phyloP scores from a whole-genome alignment of 1,140 invertebrate genomes.

The Polypedilum vanderplanki region DNA sequence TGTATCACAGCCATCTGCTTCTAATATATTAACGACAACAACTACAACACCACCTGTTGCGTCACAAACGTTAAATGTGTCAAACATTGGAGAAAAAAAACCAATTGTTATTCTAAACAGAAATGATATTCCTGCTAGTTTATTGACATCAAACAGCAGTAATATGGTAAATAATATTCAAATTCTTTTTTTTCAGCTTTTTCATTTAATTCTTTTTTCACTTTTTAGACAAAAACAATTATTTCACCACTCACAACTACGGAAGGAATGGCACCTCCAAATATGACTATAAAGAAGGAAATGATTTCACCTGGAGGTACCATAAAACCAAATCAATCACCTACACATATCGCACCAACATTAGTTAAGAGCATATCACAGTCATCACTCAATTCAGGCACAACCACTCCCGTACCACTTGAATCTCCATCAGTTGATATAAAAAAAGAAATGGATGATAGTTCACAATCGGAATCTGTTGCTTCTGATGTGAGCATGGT shows the following conservation, averaged over 20 bases:
- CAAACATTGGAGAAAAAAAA: neutral
- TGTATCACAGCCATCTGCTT: neutral
- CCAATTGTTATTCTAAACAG: neutral
- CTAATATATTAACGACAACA: neutral
- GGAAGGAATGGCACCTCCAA: slow-evolving; percentile 31
- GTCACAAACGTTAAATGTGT: neutral
- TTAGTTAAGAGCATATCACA: slow-evolving; percentile 38
- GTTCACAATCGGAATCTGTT: slow-evolving; percentile 50
- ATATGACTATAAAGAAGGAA: slow-evolving; percentile 47
- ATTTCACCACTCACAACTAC: slow-evolving; percentile 28
- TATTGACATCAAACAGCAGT: neutral
- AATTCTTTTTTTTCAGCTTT: neutral
- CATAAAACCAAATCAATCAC: neutral
- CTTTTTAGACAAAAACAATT: slow-evolving; percentile 12
- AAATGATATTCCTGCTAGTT: slow-evolving; percentile 18
- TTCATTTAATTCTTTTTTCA: neutral
- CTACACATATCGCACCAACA: slow-evolving; percentile 38
- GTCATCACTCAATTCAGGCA: slow-evolving; percentile 27
- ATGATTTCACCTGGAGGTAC: slow-evolving; percentile 30
- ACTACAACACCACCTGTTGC: neutral
- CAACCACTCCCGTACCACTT: slow-evolving; percentile 33
- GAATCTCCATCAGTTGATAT: slow-evolving; percentile 45
- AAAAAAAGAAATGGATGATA: slow-evolving; percentile 55
- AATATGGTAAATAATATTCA: neutral
- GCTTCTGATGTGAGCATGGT: slow-evolving; percentile 52